Evolutionary conservation across 2,797 vertebrate genomes (phyloP).

Genomic region (Typhlichthys subterraneus): DNA sequence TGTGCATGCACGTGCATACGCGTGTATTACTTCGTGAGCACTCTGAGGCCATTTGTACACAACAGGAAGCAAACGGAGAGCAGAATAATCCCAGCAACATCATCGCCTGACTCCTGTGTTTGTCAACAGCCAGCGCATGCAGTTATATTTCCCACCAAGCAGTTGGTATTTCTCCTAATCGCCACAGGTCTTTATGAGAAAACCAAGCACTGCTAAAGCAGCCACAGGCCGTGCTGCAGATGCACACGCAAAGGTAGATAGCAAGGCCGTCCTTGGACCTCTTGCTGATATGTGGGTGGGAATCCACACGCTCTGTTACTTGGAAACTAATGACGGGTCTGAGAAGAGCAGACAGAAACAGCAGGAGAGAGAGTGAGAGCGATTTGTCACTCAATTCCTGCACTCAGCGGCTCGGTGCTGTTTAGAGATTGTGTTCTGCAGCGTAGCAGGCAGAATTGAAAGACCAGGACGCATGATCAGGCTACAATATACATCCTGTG

Average conservation of each 20-base stretch:
- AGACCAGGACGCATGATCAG: neutral
- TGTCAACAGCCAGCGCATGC: slow-evolving; percentile 1
- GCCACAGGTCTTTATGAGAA: slow-evolving; percentile 20
- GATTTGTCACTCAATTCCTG: slow-evolving; percentile 38
- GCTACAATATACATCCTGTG: neutral
- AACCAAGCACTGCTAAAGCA: slow-evolving; percentile 12
- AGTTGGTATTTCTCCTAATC: slow-evolving; percentile 8
- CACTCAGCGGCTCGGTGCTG: neutral
- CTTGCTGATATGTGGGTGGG: slow-evolving; percentile 72
- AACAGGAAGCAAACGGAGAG: slow-evolving; percentile 33
- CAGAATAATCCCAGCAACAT: slow-evolving; percentile 7
- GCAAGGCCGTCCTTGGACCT: slow-evolving; percentile 28
- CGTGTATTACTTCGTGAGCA: slow-evolving; percentile 10
- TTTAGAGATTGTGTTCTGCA: neutral
- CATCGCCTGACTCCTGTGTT: slow-evolving; percentile 7
- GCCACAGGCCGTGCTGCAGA: slow-evolving; percentile 9
- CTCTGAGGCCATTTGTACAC: slow-evolving; percentile 35
- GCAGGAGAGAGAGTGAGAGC: neutral
- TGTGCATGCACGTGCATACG: slow-evolving; percentile 4
- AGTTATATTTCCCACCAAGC: neutral
- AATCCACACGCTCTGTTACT: slow-evolving; percentile 63
- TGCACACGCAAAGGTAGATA: slow-evolving; percentile 43
- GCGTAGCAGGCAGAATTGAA: neutral
- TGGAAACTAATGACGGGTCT: slow-evolving; percentile 67
- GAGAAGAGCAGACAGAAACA: slow-evolving; percentile 9